phyloP scores from a whole-genome alignment of 2,797 vertebrate genomes.

The Gallinago stenura region DNA sequence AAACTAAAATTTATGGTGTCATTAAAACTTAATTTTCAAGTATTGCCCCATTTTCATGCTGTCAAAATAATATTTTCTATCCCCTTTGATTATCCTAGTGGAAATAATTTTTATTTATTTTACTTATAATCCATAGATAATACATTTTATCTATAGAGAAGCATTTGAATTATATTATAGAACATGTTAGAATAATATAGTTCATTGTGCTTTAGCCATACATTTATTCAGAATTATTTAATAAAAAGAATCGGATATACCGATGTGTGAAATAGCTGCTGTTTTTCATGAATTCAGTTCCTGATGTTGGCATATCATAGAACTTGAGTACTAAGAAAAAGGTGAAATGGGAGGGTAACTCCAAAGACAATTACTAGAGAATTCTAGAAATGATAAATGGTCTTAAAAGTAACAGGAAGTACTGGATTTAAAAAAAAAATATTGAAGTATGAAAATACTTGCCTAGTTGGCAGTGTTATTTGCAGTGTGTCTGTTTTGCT shows the following conservation, averaged over 20 bases:
- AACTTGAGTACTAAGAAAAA: background rate
- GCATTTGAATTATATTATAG: background rate
- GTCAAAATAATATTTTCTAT: background rate
- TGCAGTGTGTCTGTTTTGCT: background rate
- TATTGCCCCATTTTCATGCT: background rate
- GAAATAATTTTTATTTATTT: background rate
- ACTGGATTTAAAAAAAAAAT: background rate
- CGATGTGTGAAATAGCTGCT: background rate
- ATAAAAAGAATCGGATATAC: background rate
- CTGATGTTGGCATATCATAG: background rate
- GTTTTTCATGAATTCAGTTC: background rate
- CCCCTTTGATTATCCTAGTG: background rate
- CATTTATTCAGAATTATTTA: background rate
- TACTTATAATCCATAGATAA: background rate
- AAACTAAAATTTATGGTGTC: background rate
- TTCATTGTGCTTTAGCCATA: background rate
- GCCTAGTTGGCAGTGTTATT: background rate
- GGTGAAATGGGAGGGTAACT: background rate
- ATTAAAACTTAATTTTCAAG: background rate
- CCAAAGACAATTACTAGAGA: background rate
- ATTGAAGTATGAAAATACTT: background rate
- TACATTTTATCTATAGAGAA: conserved; percentile 1
- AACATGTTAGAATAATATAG: background rate
- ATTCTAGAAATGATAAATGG: background rate
- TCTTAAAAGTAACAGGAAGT: background rate